A percentile compares a stretch with the other conserved stretches of the same genome.
These are phyloP conservation scores for Anabacerthia variegaticeps DNA, from an alignment of 2,797 vertebrate species.

Conservation along the genomic window DNA sequence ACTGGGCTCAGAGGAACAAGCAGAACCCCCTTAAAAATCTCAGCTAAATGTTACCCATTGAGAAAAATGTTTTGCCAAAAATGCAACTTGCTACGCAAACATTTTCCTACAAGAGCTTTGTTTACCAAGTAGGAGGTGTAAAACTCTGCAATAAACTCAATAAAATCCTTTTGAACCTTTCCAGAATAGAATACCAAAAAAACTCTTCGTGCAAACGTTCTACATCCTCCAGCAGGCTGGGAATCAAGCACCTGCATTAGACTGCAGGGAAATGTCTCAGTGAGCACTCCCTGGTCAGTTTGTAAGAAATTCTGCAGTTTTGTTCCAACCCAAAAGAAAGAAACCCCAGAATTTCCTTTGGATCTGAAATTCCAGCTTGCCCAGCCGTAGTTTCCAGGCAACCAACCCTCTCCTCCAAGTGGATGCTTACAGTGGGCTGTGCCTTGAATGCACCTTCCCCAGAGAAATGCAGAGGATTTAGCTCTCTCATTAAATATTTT, in stretches of 20 bases:
- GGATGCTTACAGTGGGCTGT: not conserved
- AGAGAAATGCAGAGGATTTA: not conserved
- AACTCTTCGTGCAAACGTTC: not conserved
- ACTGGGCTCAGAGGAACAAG: not conserved
- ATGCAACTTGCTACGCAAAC: not conserved
- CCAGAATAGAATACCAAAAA: not conserved
- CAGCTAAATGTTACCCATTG: not conserved
- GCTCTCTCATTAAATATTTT: not conserved
- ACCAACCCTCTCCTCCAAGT: not conserved
- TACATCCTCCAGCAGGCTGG: not conserved
- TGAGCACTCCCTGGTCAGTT: not conserved
- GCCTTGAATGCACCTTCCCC: not conserved
- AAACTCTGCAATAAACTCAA: not conserved
- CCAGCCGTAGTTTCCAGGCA: slow-evolving; percentile 12
- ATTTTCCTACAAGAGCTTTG: not conserved
- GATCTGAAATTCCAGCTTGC: not conserved
- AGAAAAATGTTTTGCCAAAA: not conserved
- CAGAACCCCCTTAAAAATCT: not conserved
- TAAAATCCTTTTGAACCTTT: not conserved
- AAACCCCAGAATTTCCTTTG: not conserved
- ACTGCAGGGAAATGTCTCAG: not conserved
- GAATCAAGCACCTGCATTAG: not conserved
- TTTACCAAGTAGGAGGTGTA: not conserved
- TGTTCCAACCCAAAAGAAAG: not conserved
- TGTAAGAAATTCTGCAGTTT: not conserved